A percentile compares a stretch with the other conserved stretches of the same genome.
Evolutionary conservation across 2,113 vertebrate species (phyloP).

Genomic region (Sisor rabdophorus): DNA sequence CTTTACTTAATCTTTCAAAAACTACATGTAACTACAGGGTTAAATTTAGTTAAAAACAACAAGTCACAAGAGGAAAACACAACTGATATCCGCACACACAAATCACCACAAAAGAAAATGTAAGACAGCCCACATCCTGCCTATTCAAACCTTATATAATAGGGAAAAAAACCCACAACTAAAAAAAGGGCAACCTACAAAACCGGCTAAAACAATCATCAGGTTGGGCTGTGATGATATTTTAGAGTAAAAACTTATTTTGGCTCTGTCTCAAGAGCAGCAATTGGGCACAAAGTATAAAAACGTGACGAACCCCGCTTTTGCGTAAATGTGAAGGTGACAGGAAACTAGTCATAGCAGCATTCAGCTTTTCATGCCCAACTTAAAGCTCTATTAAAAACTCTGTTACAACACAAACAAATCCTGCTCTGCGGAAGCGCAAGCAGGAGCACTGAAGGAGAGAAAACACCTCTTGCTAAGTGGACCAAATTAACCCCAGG

Average conservation of each 20-base stretch:
- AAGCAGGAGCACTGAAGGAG: neutral
- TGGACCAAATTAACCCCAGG: constrained; percentile 28
- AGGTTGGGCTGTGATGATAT: neutral
- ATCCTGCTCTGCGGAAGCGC: constrained; percentile 1
- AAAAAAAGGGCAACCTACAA: neutral
- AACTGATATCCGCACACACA: constrained; percentile 27
- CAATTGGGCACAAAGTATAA: constrained; percentile 29
- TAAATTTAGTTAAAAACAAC: constrained; percentile 38
- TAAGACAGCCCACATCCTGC: constrained; percentile 59
- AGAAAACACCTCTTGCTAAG: constrained; percentile 16
- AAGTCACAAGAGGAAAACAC: constrained; percentile 21
- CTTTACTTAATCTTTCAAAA: constrained; percentile 63
- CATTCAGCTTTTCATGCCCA: constrained; percentile 64
- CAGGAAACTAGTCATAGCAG: constrained; percentile 65
- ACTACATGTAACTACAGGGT: constrained; percentile 33
- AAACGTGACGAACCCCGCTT: constrained; percentile 49
- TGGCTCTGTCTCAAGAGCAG: neutral
- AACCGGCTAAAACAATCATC: constrained; percentile 12
- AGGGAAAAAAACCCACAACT: constrained; percentile 35
- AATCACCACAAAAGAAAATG: constrained; percentile 43
- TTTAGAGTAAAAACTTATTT: neutral
- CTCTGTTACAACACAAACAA: constrained; percentile 6
- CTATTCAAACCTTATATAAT: constrained; percentile 32
- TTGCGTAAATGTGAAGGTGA: constrained; percentile 60
- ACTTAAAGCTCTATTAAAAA: constrained; percentile 48